These are phyloP conservation scores for Burhinus bistriatus DNA, from an alignment of 2,113 vertebrate genomes.

Conservation along the genomic window DNA sequence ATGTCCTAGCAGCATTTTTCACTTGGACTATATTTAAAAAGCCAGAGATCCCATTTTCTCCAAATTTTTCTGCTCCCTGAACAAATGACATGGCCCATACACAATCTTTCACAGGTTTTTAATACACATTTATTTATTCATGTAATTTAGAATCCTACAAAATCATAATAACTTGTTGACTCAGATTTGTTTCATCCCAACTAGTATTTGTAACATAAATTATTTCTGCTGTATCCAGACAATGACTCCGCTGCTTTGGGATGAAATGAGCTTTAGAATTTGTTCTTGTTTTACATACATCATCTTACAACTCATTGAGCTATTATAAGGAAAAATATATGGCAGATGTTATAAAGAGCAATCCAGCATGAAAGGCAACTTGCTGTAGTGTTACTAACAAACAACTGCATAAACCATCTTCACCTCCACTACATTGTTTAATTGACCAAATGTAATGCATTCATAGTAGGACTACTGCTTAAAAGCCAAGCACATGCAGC, in stretches of 20 bases:
- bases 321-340: not conserved
- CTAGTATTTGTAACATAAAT: not conserved
- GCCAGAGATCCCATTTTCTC: not conserved
- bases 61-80: not conserved
- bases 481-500: slow-evolving; percentile 4
- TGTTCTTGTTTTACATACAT: not conserved
- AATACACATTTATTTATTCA: not conserved
- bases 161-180: not conserved
- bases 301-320: not conserved
- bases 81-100: not conserved
- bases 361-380: not conserved
- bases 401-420: not conserved
- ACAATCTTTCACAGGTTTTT: not conserved
- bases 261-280: not conserved
- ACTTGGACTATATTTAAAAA: not conserved
- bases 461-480: slow-evolving; percentile 1
- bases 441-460: slow-evolving; percentile 4
- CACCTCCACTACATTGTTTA: not conserved
- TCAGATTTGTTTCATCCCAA: not conserved
- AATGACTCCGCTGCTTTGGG: not conserved
- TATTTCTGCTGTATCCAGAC: not conserved
- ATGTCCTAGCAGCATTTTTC: not conserved
- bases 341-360: not conserved
- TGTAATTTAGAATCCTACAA: not conserved
- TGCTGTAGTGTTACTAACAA: not conserved